These are phyloP conservation scores for Prosopocoilus inquinatus DNA, from an alignment of 2,888 invertebrate genomes.

Conservation along the genomic window DNA sequence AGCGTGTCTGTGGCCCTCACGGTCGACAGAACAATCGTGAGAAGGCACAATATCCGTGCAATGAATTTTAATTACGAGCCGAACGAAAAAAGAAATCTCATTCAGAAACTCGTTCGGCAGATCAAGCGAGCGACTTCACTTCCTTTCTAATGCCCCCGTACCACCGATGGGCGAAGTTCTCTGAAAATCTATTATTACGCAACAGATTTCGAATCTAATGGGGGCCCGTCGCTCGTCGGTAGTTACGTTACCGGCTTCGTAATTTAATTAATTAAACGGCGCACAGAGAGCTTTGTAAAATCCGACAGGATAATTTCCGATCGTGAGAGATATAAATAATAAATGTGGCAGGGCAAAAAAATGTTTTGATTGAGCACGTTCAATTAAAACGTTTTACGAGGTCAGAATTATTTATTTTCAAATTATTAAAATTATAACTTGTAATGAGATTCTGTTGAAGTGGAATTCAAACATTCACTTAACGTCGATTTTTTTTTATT, in stretches of 20 bases:
- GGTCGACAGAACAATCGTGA: constrained; percentile 8
- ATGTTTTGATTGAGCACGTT: not conserved
- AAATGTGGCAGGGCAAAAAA: not conserved
- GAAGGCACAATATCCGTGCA: constrained; percentile 7
- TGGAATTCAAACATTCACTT: not conserved
- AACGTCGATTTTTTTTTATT: not conserved
- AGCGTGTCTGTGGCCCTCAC: constrained; percentile 7
- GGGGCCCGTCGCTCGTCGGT: too few relatives aligned
- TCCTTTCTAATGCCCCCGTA: too few relatives aligned
- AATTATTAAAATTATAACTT: too few relatives aligned
- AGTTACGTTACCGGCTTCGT: too few relatives aligned
- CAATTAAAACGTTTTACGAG: too few relatives aligned
- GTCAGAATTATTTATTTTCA: too few relatives aligned
- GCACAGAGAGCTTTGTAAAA: not conserved
- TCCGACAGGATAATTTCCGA: too few relatives aligned
- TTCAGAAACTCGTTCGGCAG: not conserved
- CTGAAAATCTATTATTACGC: too few relatives aligned
- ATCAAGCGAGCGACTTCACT: too few relatives aligned
- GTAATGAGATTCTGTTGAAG: too few relatives aligned
- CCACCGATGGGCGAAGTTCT: too few relatives aligned
- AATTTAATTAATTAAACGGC: not conserved
- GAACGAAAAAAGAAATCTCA: constrained; percentile 14
- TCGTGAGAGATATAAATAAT: not conserved
- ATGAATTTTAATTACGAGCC: constrained; percentile 7
- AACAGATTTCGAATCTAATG: too few relatives aligned